Evolutionary conservation across 2,113 vertebrate species (phyloP).

Genomic region (Colaptes auratus): DNA sequence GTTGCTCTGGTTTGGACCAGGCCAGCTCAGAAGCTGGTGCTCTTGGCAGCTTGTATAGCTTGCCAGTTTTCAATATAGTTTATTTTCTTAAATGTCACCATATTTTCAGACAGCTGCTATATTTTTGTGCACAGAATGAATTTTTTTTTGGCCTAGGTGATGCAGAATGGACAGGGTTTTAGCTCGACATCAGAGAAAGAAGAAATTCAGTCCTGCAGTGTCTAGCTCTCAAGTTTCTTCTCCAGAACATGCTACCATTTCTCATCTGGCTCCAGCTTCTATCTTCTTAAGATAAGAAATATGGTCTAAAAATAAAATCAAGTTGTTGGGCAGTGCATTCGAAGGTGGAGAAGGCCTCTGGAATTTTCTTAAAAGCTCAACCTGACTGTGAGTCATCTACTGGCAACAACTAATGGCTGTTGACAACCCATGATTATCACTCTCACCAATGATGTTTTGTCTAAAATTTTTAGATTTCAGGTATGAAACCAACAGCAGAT

Average conservation of each 20-base stretch:
- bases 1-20: no score
- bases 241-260: neutral
- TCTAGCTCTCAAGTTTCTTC: neutral
- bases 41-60: neutral
- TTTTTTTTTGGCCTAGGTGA: neutral
- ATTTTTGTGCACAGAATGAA: neutral
- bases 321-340: neutral
- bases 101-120: neutral
- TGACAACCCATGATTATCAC: slow-evolving; percentile 6
- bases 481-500: slow-evolving; percentile 27
- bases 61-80: neutral
- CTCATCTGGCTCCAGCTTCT: neutral
- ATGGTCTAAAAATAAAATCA: slow-evolving; percentile 11
- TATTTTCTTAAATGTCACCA: neutral
- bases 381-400: neutral
- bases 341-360: neutral
- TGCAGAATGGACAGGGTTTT: neutral
- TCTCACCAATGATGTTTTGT: slow-evolving; percentile 37
- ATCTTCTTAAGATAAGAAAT: neutral
- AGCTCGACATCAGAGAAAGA: neutral
- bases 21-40: no score
- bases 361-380: neutral
- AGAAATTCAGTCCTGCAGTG: neutral
- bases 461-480: slow-evolving; percentile 57
- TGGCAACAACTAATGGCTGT: neutral